A percentile compares a stretch with the other conserved stretches of the same genome.
These are phyloP conservation scores for Dendroctonus ponderosae DNA, from an alignment of 1,140 invertebrate species.

Conservation along the genomic window DNA sequence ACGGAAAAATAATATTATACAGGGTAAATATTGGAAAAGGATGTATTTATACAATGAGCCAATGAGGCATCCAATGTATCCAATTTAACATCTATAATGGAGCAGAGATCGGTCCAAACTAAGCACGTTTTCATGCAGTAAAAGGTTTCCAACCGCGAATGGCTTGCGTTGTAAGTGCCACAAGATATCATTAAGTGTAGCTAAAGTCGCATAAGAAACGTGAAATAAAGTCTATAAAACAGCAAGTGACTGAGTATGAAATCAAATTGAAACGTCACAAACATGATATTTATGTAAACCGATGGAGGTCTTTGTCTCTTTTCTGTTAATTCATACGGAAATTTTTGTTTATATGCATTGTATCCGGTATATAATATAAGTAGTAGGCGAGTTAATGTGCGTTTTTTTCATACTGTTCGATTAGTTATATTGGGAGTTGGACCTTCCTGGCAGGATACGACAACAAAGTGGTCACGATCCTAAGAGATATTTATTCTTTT, in stretches of 20 bases:
- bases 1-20: slow-evolving; percentile 10
- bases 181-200: slow-evolving; percentile 44
- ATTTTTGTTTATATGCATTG: too few relatives aligned
- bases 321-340: background rate
- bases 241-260: slow-evolving; percentile 48
- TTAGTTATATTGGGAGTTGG: too few relatives aligned
- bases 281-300: slow-evolving; percentile 36
- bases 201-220: slow-evolving; percentile 46
- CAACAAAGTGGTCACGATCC: too few relatives aligned
- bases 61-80: slow-evolving; percentile 32
- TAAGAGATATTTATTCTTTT: too few relatives aligned
- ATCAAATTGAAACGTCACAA: slow-evolving; percentile 47
- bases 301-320: slow-evolving; percentile 14
- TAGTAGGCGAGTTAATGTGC: too few relatives aligned
- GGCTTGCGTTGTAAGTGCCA: slow-evolving; percentile 41
- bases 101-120: slow-evolving; percentile 42
- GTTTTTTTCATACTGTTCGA: too few relatives aligned
- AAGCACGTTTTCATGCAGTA: slow-evolving; percentile 41
- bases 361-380: too few relatives aligned
- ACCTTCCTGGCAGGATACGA: too few relatives aligned
- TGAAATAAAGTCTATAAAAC: slow-evolving; percentile 49
- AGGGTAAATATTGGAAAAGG: slow-evolving; percentile 25
- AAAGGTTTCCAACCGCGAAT: slow-evolving; percentile 44
- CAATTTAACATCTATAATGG: slow-evolving; percentile 44
- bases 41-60: slow-evolving; percentile 33